phyloP scores from a whole-genome alignment of 1,140 invertebrate species.

The Solen grandis region DNA sequence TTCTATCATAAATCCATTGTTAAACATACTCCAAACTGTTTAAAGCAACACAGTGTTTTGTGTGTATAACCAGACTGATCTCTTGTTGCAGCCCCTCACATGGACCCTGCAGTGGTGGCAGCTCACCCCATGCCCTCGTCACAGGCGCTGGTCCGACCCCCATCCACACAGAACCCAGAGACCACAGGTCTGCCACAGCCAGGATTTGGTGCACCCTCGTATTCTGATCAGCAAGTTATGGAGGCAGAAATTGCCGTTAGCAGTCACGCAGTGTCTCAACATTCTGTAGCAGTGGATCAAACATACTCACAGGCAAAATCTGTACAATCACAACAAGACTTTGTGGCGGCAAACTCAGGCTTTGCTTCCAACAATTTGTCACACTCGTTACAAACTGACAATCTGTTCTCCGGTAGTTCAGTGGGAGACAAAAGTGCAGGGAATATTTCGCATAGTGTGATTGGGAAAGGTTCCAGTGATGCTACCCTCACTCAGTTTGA shows the following conservation, averaged over 20 bases:
- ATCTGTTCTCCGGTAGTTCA: conserved; percentile 57
- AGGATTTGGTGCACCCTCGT: conserved; percentile 18
- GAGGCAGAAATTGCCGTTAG: conserved; percentile 18
- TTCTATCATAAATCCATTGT: no score
- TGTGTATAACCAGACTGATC: no score
- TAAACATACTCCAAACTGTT: no score
- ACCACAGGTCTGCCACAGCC: conserved; percentile 35
- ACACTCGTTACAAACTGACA: conserved; percentile 63
- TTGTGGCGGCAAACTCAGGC: conserved; percentile 52
- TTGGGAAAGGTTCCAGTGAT: conserved; percentile 60
- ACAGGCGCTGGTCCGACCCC: conserved; percentile 52
- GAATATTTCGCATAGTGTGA: conserved; percentile 42
- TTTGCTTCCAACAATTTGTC: conserved; percentile 59
- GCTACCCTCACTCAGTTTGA: conserved; percentile 70
- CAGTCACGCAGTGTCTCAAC: conserved; percentile 16
- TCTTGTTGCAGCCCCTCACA: conserved; percentile 79
- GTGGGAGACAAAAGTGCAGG: conserved; percentile 39
- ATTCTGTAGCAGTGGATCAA: conserved; percentile 43
- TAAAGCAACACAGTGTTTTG: no score
- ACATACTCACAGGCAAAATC: conserved; percentile 53
- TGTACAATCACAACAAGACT: conserved; percentile 32
- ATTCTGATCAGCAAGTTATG: conserved; percentile 20
- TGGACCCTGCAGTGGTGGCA: conserved; percentile 81
- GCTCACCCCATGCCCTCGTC: conserved; percentile 74
- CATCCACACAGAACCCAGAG: conserved; percentile 26